Conservation (phyloP, 2,888 invertebrate genomes). For the Eilema sororculum region DNA sequence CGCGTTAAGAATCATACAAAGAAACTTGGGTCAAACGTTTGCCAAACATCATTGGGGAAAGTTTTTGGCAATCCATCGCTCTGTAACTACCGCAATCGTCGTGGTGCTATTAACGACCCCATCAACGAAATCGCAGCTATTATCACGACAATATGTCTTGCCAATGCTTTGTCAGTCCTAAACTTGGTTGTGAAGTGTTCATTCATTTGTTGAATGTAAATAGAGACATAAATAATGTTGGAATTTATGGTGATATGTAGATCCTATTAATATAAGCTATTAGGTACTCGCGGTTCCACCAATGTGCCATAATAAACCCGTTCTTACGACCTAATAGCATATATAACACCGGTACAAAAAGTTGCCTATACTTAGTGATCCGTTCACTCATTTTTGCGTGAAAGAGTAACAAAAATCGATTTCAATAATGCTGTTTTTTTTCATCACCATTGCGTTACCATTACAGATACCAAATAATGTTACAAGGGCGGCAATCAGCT, state of each 20-base stretch:
- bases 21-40: conserved; percentile 5
- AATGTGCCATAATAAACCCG: not conserved
- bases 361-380: too few relatives aligned
- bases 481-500: too few relatives aligned
- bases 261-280: too few relatives aligned
- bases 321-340: too few relatives aligned
- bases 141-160: conserved; percentile 47
- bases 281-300: not conserved
- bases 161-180: conserved; percentile 35
- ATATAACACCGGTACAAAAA: too few relatives aligned
- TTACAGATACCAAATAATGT: too few relatives aligned
- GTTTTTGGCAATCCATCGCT: conserved; percentile 43
- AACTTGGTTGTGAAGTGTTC: conserved; percentile 28
- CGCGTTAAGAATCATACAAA: not conserved
- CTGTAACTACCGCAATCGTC: conserved; percentile 38
- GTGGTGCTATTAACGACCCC: conserved; percentile 36
- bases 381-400: too few relatives aligned
- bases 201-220: conserved; percentile 19
- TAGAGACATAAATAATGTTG: not conserved
- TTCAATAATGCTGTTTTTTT: too few relatives aligned
- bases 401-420: too few relatives aligned
- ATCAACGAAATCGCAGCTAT: conserved; percentile 38
- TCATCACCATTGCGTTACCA: too few relatives aligned
- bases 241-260: not conserved
- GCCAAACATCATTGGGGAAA: conserved; percentile 21